Evolutionary conservation across 1,140 invertebrate genomes (phyloP).

Genomic region (Littorina saxatilis): DNA sequence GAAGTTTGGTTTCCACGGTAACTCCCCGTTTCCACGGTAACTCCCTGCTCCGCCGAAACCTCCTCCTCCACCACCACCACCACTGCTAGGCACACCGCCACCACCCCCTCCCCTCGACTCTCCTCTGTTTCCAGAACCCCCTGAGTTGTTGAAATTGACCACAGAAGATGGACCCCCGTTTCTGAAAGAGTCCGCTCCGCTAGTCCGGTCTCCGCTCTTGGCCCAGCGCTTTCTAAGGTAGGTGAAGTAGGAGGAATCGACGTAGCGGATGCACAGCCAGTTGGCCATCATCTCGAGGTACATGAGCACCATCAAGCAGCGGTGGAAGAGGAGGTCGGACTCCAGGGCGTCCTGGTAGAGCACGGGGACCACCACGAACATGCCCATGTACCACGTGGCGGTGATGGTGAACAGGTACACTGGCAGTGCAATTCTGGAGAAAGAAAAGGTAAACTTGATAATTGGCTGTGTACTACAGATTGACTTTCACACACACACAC

Average conservation of each 20-base stretch:
- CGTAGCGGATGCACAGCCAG: slow-evolving; percentile 58
- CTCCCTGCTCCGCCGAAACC: neutral
- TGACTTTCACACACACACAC: too few relatives aligned
- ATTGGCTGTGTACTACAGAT: too few relatives aligned
- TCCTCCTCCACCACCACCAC: neutral
- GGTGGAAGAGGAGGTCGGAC: slow-evolving; percentile 32
- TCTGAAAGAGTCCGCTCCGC: too few relatives aligned
- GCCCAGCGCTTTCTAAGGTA: slow-evolving; percentile 24
- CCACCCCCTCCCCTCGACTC: neutral
- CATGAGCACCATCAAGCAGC: slow-evolving; percentile 44
- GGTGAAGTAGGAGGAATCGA: slow-evolving; percentile 45
- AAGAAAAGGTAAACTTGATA: neutral
- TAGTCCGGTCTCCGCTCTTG: too few relatives aligned
- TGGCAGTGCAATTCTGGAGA: slow-evolving; percentile 36
- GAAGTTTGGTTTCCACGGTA: slow-evolving; percentile 2
- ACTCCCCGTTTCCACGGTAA: too few relatives aligned
- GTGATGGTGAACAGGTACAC: slow-evolving; percentile 44
- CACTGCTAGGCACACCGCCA: too few relatives aligned
- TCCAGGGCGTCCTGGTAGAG: slow-evolving; percentile 38
- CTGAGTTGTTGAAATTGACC: neutral
- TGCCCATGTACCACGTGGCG: slow-evolving; percentile 36
- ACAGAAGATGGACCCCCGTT: too few relatives aligned
- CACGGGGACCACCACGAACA: slow-evolving; percentile 43
- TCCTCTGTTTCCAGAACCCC: neutral
- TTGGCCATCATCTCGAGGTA: slow-evolving; percentile 49